Conservation (phyloP, 2,113 vertebrate genomes). For the Hepsetus odoe region DNA sequence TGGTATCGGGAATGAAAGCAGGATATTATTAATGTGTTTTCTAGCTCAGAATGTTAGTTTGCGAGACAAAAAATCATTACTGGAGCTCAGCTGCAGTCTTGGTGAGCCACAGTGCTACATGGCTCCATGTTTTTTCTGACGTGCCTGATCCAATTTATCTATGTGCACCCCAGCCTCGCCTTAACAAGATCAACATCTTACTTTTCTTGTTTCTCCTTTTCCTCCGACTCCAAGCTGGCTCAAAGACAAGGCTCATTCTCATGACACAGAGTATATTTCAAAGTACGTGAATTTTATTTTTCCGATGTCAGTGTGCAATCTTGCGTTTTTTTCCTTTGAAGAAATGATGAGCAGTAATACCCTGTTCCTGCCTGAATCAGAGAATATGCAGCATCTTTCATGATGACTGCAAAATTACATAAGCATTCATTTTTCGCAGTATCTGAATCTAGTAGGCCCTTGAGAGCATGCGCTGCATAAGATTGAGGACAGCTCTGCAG, state of each 20-base stretch:
- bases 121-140: too few species aligned
- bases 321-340: background rate
- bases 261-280: background rate
- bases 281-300: background rate
- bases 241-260: background rate
- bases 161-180: too few species aligned
- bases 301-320: constrained; percentile 1
- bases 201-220: background rate
- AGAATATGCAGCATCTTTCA: background rate
- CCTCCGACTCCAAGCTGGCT: background rate
- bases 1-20: too few species aligned
- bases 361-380: constrained; percentile 13
- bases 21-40: too few species aligned
- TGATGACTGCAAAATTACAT: constrained; percentile 14
- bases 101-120: too few species aligned
- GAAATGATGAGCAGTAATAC: background rate
- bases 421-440: background rate
- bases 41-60: too few species aligned
- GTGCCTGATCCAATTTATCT: too few species aligned
- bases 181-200: too few species aligned
- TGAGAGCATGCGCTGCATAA: background rate
- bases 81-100: too few species aligned
- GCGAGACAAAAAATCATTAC: too few species aligned
- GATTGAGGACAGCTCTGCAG: background rate
- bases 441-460: background rate